Evolutionary conservation across 2,888 invertebrate genomes (phyloP).

Genomic region (Andrena praecox): DNA sequence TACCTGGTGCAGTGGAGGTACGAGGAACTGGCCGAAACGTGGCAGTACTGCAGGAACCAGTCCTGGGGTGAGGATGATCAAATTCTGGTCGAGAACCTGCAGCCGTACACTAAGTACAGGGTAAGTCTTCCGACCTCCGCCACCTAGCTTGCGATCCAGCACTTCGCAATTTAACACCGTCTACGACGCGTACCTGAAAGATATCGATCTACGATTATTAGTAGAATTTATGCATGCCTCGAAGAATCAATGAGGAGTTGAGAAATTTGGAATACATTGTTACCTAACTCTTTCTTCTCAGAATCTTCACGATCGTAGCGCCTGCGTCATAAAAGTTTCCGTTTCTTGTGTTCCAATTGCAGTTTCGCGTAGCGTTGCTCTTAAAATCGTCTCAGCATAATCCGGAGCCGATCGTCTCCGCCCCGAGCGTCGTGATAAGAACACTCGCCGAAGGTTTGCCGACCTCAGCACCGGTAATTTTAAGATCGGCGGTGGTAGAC

Average conservation of each 20-base stretch:
- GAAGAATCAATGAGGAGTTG: too few species aligned
- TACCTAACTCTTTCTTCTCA: background rate
- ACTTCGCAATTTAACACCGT: too few species aligned
- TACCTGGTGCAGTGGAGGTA: constrained; percentile 91
- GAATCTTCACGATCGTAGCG: background rate
- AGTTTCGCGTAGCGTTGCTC: constrained; percentile 95
- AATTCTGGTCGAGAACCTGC: constrained; percentile 91
- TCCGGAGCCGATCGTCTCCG: constrained; percentile 90
- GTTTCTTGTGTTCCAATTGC: constrained; percentile 73
- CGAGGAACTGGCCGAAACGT: constrained; percentile 89
- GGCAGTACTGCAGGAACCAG: constrained; percentile 93
- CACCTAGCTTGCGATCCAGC: too few species aligned
- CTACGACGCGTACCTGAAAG: too few species aligned
- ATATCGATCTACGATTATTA: too few species aligned
- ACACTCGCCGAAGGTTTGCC: constrained; percentile 91
- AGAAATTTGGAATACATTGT: too few species aligned
- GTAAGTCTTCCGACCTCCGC: constrained; percentile 85
- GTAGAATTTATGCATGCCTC: too few species aligned
- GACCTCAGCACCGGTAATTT: constrained; percentile 91
- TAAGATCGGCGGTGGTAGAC: constrained; percentile 92
- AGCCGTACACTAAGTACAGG: constrained; percentile 95
- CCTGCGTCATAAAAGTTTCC: background rate
- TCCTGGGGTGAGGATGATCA: constrained; percentile 89
- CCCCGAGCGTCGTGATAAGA: constrained; percentile 91
- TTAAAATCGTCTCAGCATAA: constrained; percentile 88